Evolutionary conservation across 1,140 invertebrate species (phyloP).

Genomic region (Drusus annulatus): DNA sequence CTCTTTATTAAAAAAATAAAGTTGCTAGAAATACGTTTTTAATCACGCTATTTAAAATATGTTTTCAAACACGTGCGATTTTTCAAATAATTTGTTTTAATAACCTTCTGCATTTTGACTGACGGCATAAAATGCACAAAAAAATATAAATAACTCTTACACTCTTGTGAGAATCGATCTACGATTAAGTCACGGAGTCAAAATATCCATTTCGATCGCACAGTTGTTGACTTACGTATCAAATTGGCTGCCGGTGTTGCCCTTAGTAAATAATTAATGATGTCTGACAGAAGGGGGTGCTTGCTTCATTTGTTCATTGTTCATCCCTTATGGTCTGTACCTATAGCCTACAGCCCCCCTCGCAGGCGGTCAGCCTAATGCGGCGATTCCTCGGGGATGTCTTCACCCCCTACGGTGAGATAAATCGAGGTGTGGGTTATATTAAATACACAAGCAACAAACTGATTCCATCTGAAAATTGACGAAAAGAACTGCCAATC

Average conservation of each 20-base stretch:
- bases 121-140: no score
- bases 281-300: slow-evolving; percentile 8
- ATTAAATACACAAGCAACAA: neutral
- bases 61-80: no score
- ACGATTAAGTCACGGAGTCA: neutral
- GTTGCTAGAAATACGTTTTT: no score
- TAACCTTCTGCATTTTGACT: no score
- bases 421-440: slow-evolving; percentile 2
- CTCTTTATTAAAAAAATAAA: no score
- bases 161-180: no score
- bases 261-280: slow-evolving; percentile 24
- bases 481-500: no score
- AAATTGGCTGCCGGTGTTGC: neutral
- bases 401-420: slow-evolving; percentile 6
- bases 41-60: no score
- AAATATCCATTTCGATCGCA: neutral
- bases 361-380: slow-evolving; percentile 21
- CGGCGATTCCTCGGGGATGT: neutral
- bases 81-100: no score
- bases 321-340: no score
- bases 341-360: neutral
- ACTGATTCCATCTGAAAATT: neutral
- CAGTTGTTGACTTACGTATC: no score
- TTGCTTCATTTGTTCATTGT: neutral
- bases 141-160: no score